phyloP scores from a whole-genome alignment of 2,797 vertebrate genomes.

The Danio kyathit region DNA sequence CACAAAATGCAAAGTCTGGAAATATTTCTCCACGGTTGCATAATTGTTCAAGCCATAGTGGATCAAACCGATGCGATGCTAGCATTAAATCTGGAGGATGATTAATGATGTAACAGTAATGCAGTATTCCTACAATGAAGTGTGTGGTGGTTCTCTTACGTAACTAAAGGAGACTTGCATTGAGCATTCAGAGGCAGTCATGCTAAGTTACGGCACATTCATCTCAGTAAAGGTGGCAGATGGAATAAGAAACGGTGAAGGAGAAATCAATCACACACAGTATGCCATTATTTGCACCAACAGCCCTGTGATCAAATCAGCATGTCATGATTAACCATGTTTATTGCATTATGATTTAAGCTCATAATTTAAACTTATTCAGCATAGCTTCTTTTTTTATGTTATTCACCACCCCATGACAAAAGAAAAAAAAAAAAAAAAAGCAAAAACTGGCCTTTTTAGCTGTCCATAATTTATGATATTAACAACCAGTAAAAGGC shows the following conservation, averaged over 20 bases:
- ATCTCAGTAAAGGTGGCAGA: conserved; percentile 68
- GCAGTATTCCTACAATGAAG: conserved; percentile 53
- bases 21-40: conserved; percentile 63
- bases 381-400: not conserved
- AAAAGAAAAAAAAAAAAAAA: too few relatives aligned
- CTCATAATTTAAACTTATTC: conserved; percentile 9
- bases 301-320: conserved; percentile 6
- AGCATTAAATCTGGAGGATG: conserved; percentile 50
- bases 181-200: conserved; percentile 73
- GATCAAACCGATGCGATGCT: conserved; percentile 47
- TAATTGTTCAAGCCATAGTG: conserved; percentile 60
- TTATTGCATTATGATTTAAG: conserved; percentile 18
- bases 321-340: not conserved
- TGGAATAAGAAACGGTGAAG: conserved; percentile 71
- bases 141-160: conserved; percentile 55
- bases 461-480: not conserved
- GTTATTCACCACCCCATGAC: not conserved
- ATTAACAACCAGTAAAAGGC: not conserved
- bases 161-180: conserved; percentile 58
- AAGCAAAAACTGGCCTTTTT: conserved; percentile 5
- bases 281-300: conserved; percentile 7
- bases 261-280: conserved; percentile 66
- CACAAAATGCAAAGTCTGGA: conserved; percentile 77
- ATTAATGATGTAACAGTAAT: conserved; percentile 55
- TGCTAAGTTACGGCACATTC: conserved; percentile 69